phyloP scores from a whole-genome alignment of 2,113 vertebrate species.

The Phalacrocorax brasilianus region DNA sequence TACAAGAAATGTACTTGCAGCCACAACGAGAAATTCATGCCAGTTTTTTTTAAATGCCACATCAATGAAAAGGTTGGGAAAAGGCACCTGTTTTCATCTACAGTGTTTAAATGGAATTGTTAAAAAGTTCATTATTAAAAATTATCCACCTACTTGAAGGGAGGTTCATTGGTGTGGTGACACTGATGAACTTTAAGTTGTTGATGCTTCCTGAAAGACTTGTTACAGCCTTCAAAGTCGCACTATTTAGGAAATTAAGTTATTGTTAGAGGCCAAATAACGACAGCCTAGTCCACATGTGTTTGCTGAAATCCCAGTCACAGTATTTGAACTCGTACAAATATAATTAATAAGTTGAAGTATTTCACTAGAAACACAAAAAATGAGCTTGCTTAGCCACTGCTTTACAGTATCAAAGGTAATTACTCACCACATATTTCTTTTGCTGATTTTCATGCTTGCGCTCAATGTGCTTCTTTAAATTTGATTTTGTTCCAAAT shows the following conservation, averaged over 20 bases:
- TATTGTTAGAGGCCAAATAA: background rate
- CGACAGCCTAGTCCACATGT: background rate
- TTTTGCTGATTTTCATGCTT: constrained; percentile 79
- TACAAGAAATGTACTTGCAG: background rate
- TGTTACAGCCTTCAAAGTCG: constrained; percentile 78
- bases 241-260: constrained; percentile 77
- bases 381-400: background rate
- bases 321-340: background rate
- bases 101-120: background rate
- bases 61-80: background rate
- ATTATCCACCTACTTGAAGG: constrained; percentile 82
- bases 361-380: background rate
- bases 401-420: background rate
- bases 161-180: constrained; percentile 77
- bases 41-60: background rate
- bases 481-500: constrained; percentile 80
- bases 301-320: background rate
- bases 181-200: constrained; percentile 84
- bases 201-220: constrained; percentile 86
- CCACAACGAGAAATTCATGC: background rate
- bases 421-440: constrained; percentile 77
- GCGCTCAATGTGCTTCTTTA: constrained; percentile 85
- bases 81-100: background rate
- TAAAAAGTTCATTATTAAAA: background rate
- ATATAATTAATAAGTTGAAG: background rate